Percentiles rank a stretch among this genome's conserved stretches.
These are phyloP conservation scores for Lucilia sericata DNA, from an alignment of 1,140 invertebrate species.

Conservation along the genomic window DNA sequence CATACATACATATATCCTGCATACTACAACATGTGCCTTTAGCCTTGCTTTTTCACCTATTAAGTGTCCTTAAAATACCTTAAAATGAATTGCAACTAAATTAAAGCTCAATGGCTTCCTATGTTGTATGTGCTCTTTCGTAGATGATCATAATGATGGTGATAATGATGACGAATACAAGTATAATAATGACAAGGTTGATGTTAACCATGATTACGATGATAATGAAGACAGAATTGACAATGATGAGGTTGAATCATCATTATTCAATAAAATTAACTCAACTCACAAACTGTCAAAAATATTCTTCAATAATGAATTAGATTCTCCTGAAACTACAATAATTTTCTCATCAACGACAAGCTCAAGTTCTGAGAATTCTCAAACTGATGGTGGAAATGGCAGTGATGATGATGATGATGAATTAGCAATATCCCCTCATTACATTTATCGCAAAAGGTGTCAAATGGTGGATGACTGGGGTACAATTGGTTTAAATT, in stretches of 20 bases:
- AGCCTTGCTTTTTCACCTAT: constrained; percentile 10
- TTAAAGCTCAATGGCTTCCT: constrained; percentile 11
- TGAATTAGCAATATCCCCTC: constrained; percentile 18
- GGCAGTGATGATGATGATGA: background rate
- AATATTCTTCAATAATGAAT: constrained; percentile 24
- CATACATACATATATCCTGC: background rate
- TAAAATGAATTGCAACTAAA: constrained; percentile 23
- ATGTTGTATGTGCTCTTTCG: background rate
- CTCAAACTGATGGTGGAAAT: background rate
- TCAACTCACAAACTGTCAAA: constrained; percentile 30
- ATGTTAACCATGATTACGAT: background rate
- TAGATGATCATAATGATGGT: background rate
- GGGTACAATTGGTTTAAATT: constrained; percentile 57
- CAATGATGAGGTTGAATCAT: constrained; percentile 2
- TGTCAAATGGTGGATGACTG: constrained; percentile 58
- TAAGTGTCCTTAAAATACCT: background rate
- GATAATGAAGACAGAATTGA: background rate
- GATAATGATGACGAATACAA: background rate
- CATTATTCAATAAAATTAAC: constrained; percentile 14
- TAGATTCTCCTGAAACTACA: background rate
- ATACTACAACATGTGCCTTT: background rate
- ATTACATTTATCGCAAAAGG: constrained; percentile 53
- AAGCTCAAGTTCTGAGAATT: background rate
- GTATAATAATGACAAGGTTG: background rate
- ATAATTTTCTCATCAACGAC: background rate